Evolutionary conservation across 92 coral and sea anemone species (phyloP), one percentile per base, ranked within the genome.

Genomic region (Scolanthus callimorphus): DNA sequence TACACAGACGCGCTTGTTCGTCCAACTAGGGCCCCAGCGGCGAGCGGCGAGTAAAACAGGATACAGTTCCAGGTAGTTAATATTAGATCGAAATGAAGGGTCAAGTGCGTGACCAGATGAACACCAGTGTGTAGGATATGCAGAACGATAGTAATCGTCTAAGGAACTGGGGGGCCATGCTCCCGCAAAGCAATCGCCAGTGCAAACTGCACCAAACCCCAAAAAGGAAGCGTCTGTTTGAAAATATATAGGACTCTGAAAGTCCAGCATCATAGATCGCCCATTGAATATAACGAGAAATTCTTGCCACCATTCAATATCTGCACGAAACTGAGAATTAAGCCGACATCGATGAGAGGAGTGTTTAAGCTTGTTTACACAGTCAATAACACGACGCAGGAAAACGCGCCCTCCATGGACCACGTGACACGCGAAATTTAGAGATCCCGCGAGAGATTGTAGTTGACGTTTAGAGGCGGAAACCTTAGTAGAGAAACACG

Each of bases 191-290:
- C 57, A 51, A 27, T 51, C 57, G 23, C 11, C 57, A 4, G 57
- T 17, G 28, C 57, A 51, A 20, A 51, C 57, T 4, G 57, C 57
- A 24, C 57, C 65, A 11, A 19, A 59, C 41, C 41, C 41, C 6
- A 34, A 17, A 51, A 51, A 24, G 57, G 57, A 51, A 2, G 57
- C 57, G 26, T 51, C 57, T n/a, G 57, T 51, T 51, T 51, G 57
- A 6, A 29, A 37, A 6, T 56, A 57, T 30, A 59, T 19, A 31
- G 64, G 64, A 25, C 26, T 44, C 9, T 29, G 27, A 59, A 34
- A 58, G 43, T 58, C 64, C 20, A 58, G 64, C 64, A 58, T 58
- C 64, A 58, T 58, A 9, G 28, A n/a, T n/a, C 29, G 50, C 9
- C 64, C 51, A 28, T 58, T 58, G n/a, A 58, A 58, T 11, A 29